Base-by-base conservation (phyloP, 2,888 invertebrate species). In the Drosophila lutescens region DNA sequence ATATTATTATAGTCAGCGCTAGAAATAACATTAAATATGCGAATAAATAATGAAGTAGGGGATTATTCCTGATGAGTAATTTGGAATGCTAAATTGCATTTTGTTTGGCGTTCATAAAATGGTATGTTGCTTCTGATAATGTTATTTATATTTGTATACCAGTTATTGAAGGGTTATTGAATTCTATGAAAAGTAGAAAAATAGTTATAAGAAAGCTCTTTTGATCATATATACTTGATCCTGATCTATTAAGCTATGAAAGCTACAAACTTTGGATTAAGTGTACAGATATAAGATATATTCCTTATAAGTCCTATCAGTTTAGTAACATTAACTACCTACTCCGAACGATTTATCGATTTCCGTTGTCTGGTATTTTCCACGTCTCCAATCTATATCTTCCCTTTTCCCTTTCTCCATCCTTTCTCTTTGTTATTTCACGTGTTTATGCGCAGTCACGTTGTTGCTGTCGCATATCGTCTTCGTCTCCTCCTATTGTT, bases 381-480 rank as follows among this genome's bases (percentile, higher is more conserved):
- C 34, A 13, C 44, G 2, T 1, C 15, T 38, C 26, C 38, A 36
- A 26, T 26, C 32, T 32, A 30, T 26, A 6, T 32, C 17, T 41
- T 55, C 41, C 55, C 63, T 26, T 15, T 8, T 36, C 36, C 51
- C 47, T 38, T 23, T 9, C 58, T 15, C 51, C 40, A 17, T 49
- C 32, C 54, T 50, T 43, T 49, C 30, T 30, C 53, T 54, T 71
- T 73, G 66, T 63, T 57, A 60, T 13, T 67, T 59, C 79, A 77
- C 86, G 79, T 83, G 67, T 80, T 84, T 83, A 80, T 83, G 86
- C 83, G 81, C 81, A 86, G 83, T 80, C 86, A 83, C 80, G 83
- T 86, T 80, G 78, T 75, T 75, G 78, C 80, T 71, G 80, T 80
- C 77, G 70, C 59, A 67, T 70, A 59, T 66, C 55, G 49, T 65